These are phyloP conservation scores for Pionites leucogaster DNA, from an alignment of 2,113 vertebrate species.

Conservation along the genomic window DNA sequence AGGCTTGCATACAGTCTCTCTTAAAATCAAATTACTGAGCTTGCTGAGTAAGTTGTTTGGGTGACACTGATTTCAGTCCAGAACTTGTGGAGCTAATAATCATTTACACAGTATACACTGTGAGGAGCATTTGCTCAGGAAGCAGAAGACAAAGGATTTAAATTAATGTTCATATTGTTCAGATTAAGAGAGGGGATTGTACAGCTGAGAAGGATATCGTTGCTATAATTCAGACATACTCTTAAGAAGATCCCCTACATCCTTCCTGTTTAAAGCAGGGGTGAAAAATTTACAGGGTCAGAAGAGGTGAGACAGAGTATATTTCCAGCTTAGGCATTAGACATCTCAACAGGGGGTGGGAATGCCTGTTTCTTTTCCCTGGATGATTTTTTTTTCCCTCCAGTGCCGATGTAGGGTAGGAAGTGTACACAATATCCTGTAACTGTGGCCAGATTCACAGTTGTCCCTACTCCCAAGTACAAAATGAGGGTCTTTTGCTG, in stretches of 20 bases:
- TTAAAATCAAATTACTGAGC: neutral
- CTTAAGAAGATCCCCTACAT: constrained; percentile 7
- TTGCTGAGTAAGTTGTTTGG: neutral
- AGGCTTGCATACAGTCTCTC: neutral
- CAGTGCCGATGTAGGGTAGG: neutral
- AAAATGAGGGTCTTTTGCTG: neutral
- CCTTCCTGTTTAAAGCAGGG: constrained; percentile 8
- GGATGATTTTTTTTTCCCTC: neutral
- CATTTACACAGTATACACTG: neutral
- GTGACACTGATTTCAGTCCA: neutral
- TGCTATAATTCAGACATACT: neutral
- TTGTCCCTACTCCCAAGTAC: neutral
- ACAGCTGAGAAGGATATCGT: neutral
- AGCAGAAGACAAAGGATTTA: neutral
- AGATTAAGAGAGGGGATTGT: neutral
- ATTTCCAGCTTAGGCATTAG: neutral
- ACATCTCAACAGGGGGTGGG: neutral
- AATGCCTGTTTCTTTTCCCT: neutral
- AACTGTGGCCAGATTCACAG: neutral
- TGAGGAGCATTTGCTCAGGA: neutral
- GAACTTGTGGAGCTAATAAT: neutral
- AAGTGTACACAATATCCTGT: neutral
- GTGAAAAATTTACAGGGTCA: neutral
- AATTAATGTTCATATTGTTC: neutral
- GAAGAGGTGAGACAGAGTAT: neutral